phyloP scores from a whole-genome alignment of 2,888 invertebrate species.

The Erebia palarica region DNA sequence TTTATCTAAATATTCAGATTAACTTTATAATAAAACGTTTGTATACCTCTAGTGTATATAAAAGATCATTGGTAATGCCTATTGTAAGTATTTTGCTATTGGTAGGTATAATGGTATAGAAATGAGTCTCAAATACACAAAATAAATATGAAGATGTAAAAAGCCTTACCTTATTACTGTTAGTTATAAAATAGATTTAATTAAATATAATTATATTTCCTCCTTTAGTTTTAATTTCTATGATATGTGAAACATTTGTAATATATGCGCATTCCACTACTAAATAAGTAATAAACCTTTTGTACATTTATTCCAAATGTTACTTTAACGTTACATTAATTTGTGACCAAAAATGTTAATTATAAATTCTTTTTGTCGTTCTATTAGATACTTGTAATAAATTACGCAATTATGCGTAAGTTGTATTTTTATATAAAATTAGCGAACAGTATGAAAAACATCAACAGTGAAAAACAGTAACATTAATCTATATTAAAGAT shows the following conservation, averaged over 20 bases:
- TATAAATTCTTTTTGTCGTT: not conserved
- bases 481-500: too few relatives aligned
- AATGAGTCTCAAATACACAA: constrained; percentile 26
- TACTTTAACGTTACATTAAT: not conserved
- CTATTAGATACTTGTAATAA: not conserved
- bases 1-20: too few relatives aligned
- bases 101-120: not conserved
- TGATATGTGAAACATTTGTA: not conserved
- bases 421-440: not conserved
- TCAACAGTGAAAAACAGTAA: too few relatives aligned
- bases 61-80: too few relatives aligned
- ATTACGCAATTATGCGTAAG: not conserved
- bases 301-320: not conserved
- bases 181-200: too few relatives aligned
- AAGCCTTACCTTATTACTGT: too few relatives aligned
- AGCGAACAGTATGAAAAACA: not conserved
- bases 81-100: not conserved
- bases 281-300: not conserved
- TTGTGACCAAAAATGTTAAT: constrained; percentile 8
- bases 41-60: not conserved
- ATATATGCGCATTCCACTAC: not conserved
- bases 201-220: too few relatives aligned
- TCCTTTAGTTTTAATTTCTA: not conserved
- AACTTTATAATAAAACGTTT: not conserved
- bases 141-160: constrained; percentile 18